phyloP scores from a whole-genome alignment of 1,140 invertebrate species.

The Euborellia annulipes region DNA sequence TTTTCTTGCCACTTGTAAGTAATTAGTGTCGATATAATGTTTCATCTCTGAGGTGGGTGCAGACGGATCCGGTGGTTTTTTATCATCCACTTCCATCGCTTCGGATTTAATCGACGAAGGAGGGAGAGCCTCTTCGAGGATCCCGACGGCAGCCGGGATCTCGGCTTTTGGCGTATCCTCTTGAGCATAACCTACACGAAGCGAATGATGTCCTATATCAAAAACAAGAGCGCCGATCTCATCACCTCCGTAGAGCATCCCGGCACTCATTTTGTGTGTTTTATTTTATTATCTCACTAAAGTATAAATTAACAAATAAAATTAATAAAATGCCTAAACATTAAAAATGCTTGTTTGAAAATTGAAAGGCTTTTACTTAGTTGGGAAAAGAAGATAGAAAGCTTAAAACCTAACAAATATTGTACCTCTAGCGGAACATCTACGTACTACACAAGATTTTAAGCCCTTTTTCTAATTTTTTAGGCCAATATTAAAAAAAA shows the following conservation, averaged over 20 bases:
- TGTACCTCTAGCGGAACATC: too few relatives aligned
- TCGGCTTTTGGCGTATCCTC: conserved; percentile 79
- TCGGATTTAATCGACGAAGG: conserved; percentile 32
- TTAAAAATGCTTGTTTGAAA: too few relatives aligned
- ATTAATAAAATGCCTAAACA: too few relatives aligned
- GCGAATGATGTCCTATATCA: conserved; percentile 82
- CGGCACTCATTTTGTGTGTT: conserved; percentile 28
- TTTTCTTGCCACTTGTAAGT: conserved; percentile 77
- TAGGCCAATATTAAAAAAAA: too few relatives aligned
- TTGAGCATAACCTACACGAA: conserved; percentile 73
- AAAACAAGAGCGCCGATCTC: conserved; percentile 97
- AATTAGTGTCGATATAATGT: conserved; percentile 59
- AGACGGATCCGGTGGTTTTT: conserved; percentile 29
- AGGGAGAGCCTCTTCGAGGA: conserved; percentile 40
- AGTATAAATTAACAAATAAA: too few relatives aligned
- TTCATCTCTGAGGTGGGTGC: conserved; percentile 38
- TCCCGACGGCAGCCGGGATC: conserved; percentile 58
- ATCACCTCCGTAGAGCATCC: conserved; percentile 78
- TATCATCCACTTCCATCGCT: conserved; percentile 42
- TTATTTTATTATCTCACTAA: too few relatives aligned
- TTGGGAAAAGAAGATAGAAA: too few relatives aligned
- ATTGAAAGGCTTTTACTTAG: too few relatives aligned
- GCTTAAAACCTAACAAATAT: too few relatives aligned
- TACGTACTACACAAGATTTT: too few relatives aligned
- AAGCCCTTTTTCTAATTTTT: too few relatives aligned